Conservation (phyloP, 2,113 vertebrate species). For the Callipepla squamata region DNA sequence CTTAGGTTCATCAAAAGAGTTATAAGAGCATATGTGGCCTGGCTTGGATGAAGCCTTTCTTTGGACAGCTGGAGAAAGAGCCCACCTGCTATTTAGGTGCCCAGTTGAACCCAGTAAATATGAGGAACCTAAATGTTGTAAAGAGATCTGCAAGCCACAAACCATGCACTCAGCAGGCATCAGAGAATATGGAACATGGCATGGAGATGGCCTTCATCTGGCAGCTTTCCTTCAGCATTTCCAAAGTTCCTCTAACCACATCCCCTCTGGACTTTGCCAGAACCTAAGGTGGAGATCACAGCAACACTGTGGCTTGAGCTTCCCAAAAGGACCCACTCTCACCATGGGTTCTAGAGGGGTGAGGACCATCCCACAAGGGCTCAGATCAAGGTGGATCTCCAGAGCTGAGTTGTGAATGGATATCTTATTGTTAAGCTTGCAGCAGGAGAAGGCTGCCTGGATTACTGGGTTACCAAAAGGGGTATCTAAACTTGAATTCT, state of each 20-base stretch:
- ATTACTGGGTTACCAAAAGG: not conserved
- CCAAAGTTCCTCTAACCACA: not conserved
- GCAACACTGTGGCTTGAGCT: not conserved
- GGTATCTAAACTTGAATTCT: not conserved
- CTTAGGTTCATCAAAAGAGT: not conserved
- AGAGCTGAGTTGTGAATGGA: not conserved
- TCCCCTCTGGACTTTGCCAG: not conserved
- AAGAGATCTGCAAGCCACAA: not conserved
- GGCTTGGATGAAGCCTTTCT: not conserved
- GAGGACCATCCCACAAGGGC: not conserved
- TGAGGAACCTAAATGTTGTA: not conserved
- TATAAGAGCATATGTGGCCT: not conserved
- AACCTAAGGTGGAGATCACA: not conserved
- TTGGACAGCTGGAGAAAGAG: not conserved
- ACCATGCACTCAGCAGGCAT: not conserved
- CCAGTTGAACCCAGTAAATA: not conserved
- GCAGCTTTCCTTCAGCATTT: not conserved
- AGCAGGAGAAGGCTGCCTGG: not conserved
- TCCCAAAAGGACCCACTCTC: not conserved
- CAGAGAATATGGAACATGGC: not conserved
- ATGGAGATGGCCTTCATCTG: not conserved
- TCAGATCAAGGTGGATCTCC: not conserved
- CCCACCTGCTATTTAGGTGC: not conserved
- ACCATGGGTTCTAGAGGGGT: not conserved
- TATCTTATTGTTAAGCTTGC: not conserved